Conservation (phyloP, 2,113 vertebrate species). For the Oxygymnocypris stewartii region DNA sequence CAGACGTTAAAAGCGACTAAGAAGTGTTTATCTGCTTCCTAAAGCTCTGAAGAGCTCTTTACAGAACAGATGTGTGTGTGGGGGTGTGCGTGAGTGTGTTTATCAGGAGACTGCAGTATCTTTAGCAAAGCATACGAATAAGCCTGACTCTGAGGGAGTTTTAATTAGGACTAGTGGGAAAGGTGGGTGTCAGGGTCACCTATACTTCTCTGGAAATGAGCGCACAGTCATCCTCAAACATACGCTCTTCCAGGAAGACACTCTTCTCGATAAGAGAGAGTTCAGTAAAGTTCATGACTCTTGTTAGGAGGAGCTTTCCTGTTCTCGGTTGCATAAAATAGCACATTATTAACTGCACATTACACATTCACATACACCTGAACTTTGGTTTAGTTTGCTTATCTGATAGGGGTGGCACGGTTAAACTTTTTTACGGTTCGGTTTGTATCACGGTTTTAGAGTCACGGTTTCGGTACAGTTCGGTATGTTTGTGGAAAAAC, state of each 20-base stretch:
- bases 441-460: no score
- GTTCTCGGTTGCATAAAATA: background rate
- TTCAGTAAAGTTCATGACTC: slow-evolving; percentile 19
- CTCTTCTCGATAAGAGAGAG: slow-evolving; percentile 5
- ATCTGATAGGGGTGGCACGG: no score
- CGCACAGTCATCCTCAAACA: slow-evolving; percentile 9
- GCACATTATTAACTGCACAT: background rate
- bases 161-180: slow-evolving; percentile 56
- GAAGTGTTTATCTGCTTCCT: background rate
- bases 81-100: background rate
- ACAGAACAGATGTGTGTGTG: background rate
- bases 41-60: background rate
- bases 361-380: background rate
- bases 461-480: no score
- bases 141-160: background rate
- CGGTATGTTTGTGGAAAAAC: no score
- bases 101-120: background rate
- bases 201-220: slow-evolving; percentile 9
- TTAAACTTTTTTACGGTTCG: no score
- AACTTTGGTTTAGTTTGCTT: background rate
- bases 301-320: background rate
- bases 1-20: background rate
- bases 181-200: slow-evolving; percentile 18
- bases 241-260: background rate
- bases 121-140: slow-evolving; percentile 9